These are phyloP conservation scores for Poecilia gillii DNA, from an alignment of 2,797 vertebrate species.

Conservation along the genomic window DNA sequence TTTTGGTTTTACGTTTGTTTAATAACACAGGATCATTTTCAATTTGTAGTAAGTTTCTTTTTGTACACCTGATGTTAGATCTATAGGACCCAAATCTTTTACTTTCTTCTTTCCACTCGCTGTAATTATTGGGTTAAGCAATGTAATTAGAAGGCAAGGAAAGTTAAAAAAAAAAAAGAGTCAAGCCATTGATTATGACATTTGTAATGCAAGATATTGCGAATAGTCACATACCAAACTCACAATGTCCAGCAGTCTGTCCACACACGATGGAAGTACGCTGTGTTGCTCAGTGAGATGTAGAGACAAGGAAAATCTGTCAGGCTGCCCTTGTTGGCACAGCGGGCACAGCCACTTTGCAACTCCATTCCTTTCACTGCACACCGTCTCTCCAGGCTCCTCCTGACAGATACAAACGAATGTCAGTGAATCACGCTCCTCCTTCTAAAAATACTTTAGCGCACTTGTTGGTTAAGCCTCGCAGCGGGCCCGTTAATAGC, in stretches of 20 bases:
- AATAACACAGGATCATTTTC: background rate
- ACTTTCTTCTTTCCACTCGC: background rate
- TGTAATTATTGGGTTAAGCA: background rate
- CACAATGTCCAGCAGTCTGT: conserved; percentile 84
- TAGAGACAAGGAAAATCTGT: conserved; percentile 77
- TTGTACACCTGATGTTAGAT: background rate
- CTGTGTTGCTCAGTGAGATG: conserved; percentile 85
- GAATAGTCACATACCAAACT: conserved; percentile 53
- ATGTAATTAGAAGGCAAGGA: background rate
- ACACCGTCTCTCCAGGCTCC: conserved; percentile 88
- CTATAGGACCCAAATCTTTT: background rate
- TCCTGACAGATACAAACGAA: conserved; percentile 75
- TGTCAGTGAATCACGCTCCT: background rate
- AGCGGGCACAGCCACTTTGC: conserved; percentile 89
- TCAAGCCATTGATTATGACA: background rate
- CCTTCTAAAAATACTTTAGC: background rate
- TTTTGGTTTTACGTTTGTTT: background rate
- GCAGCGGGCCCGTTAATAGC: background rate
- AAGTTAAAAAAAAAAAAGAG: background rate
- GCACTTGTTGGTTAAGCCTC: background rate
- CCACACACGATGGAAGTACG: conserved; percentile 83
- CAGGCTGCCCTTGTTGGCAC: conserved; percentile 87
- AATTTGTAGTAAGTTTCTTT: background rate
- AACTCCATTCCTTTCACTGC: conserved; percentile 81
- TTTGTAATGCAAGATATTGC: background rate